Evolutionary conservation across 1,140 invertebrate genomes (phyloP).

Genomic region (Phocides pigmalion): DNA sequence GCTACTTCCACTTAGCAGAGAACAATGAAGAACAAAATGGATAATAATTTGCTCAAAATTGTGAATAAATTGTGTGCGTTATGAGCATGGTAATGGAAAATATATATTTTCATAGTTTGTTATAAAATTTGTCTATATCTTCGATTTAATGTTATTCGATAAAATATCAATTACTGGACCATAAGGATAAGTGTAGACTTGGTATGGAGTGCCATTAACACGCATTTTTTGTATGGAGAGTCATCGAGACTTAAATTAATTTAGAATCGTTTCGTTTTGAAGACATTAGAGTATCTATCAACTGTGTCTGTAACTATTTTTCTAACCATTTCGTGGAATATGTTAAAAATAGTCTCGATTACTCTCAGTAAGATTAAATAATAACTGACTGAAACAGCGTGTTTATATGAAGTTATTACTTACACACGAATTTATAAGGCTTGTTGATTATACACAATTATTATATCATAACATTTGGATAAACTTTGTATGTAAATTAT

Average conservation of each 20-base stretch:
- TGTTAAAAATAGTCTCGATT: conserved; percentile 4
- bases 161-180: conserved; percentile 65
- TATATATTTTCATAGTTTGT: conserved; percentile 68
- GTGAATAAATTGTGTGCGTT: conserved; percentile 32
- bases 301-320: too few relatives aligned
- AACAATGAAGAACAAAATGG: conserved; percentile 11
- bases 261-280: not conserved
- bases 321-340: too few relatives aligned
- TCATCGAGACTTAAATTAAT: conserved; percentile 5
- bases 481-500: too few relatives aligned
- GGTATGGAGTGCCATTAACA: conserved; percentile 25
- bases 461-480: too few relatives aligned
- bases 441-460: not conserved
- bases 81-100: conserved; percentile 44
- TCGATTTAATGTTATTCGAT: conserved; percentile 48
- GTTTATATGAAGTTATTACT: conserved; percentile 8
- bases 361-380: conserved; percentile 24
- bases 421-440: conserved; percentile 9
- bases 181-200: conserved; percentile 35
- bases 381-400: conserved; percentile 29
- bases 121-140: conserved; percentile 55
- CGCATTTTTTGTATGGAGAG: conserved; percentile 2
- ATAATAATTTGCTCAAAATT: conserved; percentile 61
- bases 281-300: not conserved
- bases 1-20: conserved; percentile 43